Base-by-base conservation (phyloP, 2,113 vertebrate genomes). In the Cygnus atratus region DNA sequence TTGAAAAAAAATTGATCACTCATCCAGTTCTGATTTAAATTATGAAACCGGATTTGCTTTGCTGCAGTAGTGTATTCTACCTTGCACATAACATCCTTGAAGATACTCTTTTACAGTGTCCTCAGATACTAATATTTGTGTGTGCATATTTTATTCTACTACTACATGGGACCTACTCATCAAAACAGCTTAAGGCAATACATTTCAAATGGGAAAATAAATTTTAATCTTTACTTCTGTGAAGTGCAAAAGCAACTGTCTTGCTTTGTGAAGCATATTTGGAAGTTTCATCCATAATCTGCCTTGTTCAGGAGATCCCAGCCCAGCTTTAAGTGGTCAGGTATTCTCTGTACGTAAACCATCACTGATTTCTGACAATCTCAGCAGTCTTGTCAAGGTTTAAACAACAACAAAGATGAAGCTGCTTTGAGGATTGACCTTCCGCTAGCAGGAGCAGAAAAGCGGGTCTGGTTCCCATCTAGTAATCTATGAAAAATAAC, bases 1-100 rank as follows among this genome's bases (percentile, higher is more conserved):
- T 55, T 83, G 94, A 80, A 96, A 97, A 97, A 94, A 94, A 96
- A 95, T 86, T 48, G 92, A 94, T 97, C 74, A 15, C 80, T 85
- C 68, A 87, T 93, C 65, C 25, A 62, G 58, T 84, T 97, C 87
- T 91, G 61, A 96, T 97, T 96, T 92, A 86, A 97, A 91, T 79
- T 86, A 77, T 80, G 77, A 62, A 92, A 96, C 12, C 59, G 31
- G 63, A 31, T 84, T 61, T 59, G n/a, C 39, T 96, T 89, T 95
- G 93, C 61, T 70, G 58, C 87, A 72, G 20, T 26, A 43, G 61
- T 20, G 37, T 43, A 24, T 92, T 81, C 61, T 90, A 35, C 71
- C 78, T 82, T 67, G 17, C 0, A 0, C 46, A 9, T 63, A 76
- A 59, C 57, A 55, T 62, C 63, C 57, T 87, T 63, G 57, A 58